phyloP scores from a whole-genome alignment of 1,140 invertebrate genomes.

The Acromyrmex charruanus region DNA sequence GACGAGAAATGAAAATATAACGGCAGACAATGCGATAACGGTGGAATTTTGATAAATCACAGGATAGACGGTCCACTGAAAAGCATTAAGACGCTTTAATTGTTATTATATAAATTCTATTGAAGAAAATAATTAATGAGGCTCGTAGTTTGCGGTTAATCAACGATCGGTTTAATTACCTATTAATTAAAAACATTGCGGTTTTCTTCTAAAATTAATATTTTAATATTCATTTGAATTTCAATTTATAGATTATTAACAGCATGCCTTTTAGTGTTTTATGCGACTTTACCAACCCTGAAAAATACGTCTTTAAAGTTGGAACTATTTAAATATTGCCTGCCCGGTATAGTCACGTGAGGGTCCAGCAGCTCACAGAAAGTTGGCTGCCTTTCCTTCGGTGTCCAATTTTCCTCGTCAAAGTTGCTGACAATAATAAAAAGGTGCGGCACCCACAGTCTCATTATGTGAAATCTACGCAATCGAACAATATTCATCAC shows the following conservation, averaged over 20 bases:
- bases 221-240: conserved; percentile 4
- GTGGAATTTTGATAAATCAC: conserved; percentile 82
- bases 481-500: neutral
- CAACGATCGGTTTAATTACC: neutral
- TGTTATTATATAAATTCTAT: conserved; percentile 39
- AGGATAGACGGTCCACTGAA: conserved; percentile 80
- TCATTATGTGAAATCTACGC: conserved; percentile 83
- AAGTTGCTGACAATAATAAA: conserved; percentile 85
- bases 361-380: conserved; percentile 83
- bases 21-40: conserved; percentile 80
- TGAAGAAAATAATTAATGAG: conserved; percentile 33
- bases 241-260: neutral
- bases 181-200: conserved; percentile 9
- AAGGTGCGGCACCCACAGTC: conserved; percentile 85
- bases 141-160: conserved; percentile 3
- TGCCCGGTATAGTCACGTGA: conserved; percentile 41
- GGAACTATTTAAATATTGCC: conserved; percentile 45
- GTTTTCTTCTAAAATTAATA: neutral
- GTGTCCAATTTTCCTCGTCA: conserved; percentile 71
- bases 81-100: neutral
- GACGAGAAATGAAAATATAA: conserved; percentile 78
- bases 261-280: neutral
- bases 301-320: conserved; percentile 52
- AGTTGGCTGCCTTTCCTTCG: conserved; percentile 76
- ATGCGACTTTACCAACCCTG: conserved; percentile 32